A percentile compares a stretch with the other conserved stretches of the same genome.
Evolutionary conservation across 2,888 invertebrate genomes (phyloP).

Genomic region (Drosophila mimica): DNA sequence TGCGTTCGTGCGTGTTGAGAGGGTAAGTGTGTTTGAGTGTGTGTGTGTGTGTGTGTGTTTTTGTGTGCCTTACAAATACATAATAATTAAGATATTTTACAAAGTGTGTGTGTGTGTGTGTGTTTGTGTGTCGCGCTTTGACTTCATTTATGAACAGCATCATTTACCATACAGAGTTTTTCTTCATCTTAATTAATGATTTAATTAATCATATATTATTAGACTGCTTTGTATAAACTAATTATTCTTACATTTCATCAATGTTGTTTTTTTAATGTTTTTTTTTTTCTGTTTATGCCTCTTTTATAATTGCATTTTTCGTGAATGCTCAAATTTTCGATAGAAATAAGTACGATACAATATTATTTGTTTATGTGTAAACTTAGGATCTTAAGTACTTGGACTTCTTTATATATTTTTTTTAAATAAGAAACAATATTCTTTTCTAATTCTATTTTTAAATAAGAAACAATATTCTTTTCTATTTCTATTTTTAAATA

Average conservation of each 20-base stretch:
- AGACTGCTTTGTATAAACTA: slow-evolving; percentile 4
- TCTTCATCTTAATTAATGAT: slow-evolving; percentile 31
- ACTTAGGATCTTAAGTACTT: slow-evolving; percentile 17
- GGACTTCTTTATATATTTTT: slow-evolving; percentile 10
- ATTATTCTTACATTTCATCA: slow-evolving; percentile 24
- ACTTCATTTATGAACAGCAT: slow-evolving; percentile 81
- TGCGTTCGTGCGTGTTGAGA: slow-evolving; percentile 1
- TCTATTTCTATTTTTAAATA: background rate
- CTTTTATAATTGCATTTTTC: slow-evolving; percentile 66
- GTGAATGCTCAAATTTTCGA: slow-evolving; percentile 37
- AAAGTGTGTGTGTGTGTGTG: slow-evolving; percentile 13
- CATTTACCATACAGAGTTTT: slow-evolving; percentile 31
- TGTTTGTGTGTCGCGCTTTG: slow-evolving; percentile 49
- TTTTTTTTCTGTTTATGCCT: slow-evolving; percentile 56
- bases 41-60: background rate
- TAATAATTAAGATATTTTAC: slow-evolving; percentile 32
- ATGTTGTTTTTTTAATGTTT: slow-evolving; percentile 5
- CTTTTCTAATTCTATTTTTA: background rate
- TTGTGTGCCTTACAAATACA: slow-evolving; percentile 12
- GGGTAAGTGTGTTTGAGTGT: slow-evolving; percentile 2
- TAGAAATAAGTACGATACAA: slow-evolving; percentile 56
- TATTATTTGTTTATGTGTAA: slow-evolving; percentile 17
- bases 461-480: slow-evolving; percentile 6
- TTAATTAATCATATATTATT: slow-evolving; percentile 23
- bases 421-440: slow-evolving; percentile 7